phyloP scores from a whole-genome alignment of 2,113 vertebrate genomes.

The Pteropus alecto region DNA sequence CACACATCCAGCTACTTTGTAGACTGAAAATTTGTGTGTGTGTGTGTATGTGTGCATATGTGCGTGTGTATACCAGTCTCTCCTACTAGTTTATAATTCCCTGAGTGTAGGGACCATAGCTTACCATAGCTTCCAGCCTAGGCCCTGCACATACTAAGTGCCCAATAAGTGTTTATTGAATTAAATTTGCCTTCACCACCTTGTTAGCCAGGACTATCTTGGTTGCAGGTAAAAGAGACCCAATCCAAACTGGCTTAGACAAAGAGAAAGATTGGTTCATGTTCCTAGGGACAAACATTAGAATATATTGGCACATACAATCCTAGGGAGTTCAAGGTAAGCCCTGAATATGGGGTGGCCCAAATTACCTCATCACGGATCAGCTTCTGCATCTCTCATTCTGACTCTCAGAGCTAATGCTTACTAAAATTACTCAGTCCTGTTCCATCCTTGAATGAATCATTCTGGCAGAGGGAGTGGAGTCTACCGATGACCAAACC shows the following conservation, averaged over 20 bases:
- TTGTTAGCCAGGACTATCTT: neutral
- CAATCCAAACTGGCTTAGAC: neutral
- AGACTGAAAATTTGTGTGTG: neutral
- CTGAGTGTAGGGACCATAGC: neutral
- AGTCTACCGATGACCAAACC: neutral
- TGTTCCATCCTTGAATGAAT: neutral
- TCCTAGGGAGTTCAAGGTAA: neutral
- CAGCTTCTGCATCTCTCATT: neutral
- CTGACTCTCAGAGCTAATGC: neutral
- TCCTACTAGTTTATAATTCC: neutral
- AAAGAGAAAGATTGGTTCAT: neutral
- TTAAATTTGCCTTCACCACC: neutral
- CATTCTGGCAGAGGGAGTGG: neutral
- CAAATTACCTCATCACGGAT: neutral
- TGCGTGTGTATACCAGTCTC: neutral
- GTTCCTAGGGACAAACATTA: neutral
- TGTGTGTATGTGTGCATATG: too few relatives aligned
- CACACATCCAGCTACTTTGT: neutral
- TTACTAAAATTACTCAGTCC: neutral
- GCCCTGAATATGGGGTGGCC: neutral
- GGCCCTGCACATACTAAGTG: neutral
- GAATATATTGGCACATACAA: neutral
- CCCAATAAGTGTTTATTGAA: conserved; percentile 2
- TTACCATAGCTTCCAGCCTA: neutral
- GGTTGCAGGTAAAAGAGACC: neutral